Percentiles rank a stretch among this genome's conserved stretches.
phyloP scores from a whole-genome alignment of 2,888 invertebrate genomes.

The Mythimna ferrago region DNA sequence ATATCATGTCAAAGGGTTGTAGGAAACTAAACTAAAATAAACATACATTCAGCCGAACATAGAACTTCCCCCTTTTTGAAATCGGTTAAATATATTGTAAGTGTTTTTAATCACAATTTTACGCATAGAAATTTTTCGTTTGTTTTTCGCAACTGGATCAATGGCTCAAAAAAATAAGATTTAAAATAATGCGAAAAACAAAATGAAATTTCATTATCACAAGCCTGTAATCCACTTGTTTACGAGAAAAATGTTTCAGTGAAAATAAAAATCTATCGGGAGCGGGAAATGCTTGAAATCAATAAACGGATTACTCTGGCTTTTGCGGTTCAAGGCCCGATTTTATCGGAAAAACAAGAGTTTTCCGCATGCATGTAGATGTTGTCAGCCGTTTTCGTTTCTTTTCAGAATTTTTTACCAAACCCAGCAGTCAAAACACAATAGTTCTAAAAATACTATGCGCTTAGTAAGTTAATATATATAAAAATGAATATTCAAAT shows the following conservation, averaged over 20 bases:
- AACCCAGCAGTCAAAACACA: not conserved
- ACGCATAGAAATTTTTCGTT: not conserved
- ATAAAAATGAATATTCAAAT: no score
- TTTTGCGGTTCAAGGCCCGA: constrained; percentile 56
- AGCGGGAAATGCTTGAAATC: constrained; percentile 64
- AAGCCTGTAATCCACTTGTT: constrained; percentile 64
- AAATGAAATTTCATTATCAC: constrained; percentile 50
- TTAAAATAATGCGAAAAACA: constrained; percentile 19
- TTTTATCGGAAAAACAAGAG: constrained; percentile 60
- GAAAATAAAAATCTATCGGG: constrained; percentile 61
- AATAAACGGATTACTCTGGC: constrained; percentile 71
- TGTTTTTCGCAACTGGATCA: not conserved
- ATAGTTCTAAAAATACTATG: not conserved
- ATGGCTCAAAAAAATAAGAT: not conserved
- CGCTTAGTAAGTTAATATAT: no score
- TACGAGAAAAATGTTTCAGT: constrained; percentile 61
- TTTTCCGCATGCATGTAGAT: constrained; percentile 34
- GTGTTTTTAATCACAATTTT: not conserved
- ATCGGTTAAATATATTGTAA: no score
- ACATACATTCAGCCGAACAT: no score
- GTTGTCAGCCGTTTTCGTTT: constrained; percentile 8
- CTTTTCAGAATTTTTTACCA: not conserved
- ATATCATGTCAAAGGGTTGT: no score
- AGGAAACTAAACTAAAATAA: no score
- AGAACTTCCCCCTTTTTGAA: no score